Base-by-base conservation (phyloP, 2,888 invertebrate species). In the Drosophila longiperda region DNA sequence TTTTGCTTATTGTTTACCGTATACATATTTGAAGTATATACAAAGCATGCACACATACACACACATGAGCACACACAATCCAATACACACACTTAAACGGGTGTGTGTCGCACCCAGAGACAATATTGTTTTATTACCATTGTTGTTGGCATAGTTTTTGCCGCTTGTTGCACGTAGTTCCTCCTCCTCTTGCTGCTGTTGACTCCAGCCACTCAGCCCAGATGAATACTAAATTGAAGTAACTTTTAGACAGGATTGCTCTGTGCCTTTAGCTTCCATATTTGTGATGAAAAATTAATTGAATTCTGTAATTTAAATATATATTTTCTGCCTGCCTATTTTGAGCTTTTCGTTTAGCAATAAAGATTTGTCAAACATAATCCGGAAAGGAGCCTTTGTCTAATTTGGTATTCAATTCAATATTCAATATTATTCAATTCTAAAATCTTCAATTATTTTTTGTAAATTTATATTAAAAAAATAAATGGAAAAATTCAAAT, bases 111-210 rank as follows among this genome's bases (percentile, higher is more conserved):
- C 48, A 38, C 23, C 3, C 58, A 54, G 36, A 23, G 42, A 42
- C 58, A 72, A 71, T 64, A 72, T 64, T 59, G 49, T 72, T 64
- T 64, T 72, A 64, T 55, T 54, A 45, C 36, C 34, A 53, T 58
- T 61, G 42, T 69, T 71, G 55, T 42, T 70, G 58, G 17, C 53
- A 54, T 32, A 40, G 38, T 20, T 33, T 55, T 50, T 57, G 71
- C 38, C 42, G 62, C 71, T 71, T 71, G 71, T 63, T 71, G 71
- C 57, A 62, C 48, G 23, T 52, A 50, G 34, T 50, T 33, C 36
- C 36, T 20, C 40, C 20, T 12, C 17, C 15, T 50, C 17, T 26
- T 40, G 26, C 34, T 12, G 12, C 50, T 34, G 42, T 45, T 66
- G 55, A 49, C 67, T 38, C 34, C 34, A 29, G 66, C n/a, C 29